A percentile compares a stretch with the other conserved stretches of the same genome.
These are phyloP conservation scores for Cacoxenus indagator DNA, from an alignment of 2,888 invertebrate species.

Conservation along the genomic window DNA sequence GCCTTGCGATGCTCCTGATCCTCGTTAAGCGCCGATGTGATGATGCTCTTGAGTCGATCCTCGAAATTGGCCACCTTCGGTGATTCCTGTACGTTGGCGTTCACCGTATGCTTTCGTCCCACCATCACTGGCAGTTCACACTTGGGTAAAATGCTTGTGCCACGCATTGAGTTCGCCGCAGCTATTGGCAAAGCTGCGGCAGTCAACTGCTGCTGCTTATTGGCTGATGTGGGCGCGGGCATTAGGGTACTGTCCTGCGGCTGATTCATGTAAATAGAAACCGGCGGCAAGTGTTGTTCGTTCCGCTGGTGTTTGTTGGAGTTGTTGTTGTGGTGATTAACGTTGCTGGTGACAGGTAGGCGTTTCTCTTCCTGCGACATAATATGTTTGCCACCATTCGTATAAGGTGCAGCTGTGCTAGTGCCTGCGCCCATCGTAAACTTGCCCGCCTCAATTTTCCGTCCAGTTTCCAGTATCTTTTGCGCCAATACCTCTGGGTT, in stretches of 20 bases:
- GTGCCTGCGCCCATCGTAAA: slow-evolving; percentile 63
- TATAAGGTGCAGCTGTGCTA: background rate
- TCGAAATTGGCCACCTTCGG: slow-evolving; percentile 90
- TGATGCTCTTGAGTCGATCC: slow-evolving; percentile 88
- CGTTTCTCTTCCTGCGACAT: slow-evolving; percentile 65
- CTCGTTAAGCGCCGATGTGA: slow-evolving; percentile 88
- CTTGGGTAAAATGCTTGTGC: slow-evolving; percentile 34
- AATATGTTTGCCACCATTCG: slow-evolving; percentile 47
- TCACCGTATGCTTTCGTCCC: slow-evolving; percentile 28
- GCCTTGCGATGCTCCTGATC: slow-evolving; percentile 76
- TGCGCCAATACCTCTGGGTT: slow-evolving; percentile 91
- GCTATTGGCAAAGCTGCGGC: slow-evolving; percentile 17
- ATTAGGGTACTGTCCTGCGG: slow-evolving; percentile 65
- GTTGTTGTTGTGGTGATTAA: slow-evolving; percentile 43
- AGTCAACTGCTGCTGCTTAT: slow-evolving; percentile 38
- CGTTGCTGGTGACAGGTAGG: background rate
- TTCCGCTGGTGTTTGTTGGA: slow-evolving; percentile 32
- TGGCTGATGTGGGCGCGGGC: slow-evolving; percentile 63
- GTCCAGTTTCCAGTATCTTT: slow-evolving; percentile 89
- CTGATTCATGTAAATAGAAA: slow-evolving; percentile 32
- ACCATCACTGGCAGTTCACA: slow-evolving; percentile 57
- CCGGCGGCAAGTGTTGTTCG: slow-evolving; percentile 25
- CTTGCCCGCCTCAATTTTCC: slow-evolving; percentile 90
- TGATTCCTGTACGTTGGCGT: slow-evolving; percentile 74
- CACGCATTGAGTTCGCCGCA: background rate